A percentile compares a stretch with the other conserved stretches of the same genome.
Evolutionary conservation across 2,888 invertebrate genomes (phyloP).

Genomic region (Yponomeuta malinellus): DNA sequence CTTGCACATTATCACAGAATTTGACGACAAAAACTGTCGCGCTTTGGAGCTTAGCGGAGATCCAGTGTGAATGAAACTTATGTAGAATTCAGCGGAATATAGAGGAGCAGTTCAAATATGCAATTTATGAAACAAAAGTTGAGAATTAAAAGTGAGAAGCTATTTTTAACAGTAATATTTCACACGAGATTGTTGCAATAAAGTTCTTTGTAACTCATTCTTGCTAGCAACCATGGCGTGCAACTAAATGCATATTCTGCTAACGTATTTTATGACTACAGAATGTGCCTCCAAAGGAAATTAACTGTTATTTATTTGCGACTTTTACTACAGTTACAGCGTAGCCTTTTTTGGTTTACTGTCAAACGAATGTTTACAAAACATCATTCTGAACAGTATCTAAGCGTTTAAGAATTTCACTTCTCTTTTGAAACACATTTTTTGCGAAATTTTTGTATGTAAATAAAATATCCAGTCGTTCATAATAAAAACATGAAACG

Average conservation of each 20-base stretch:
- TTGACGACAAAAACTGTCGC: neutral
- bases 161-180: slow-evolving; percentile 1
- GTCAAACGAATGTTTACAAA: slow-evolving; percentile 12
- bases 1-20: neutral
- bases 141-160: slow-evolving; percentile 5
- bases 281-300: slow-evolving; percentile 11
- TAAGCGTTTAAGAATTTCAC: too few species aligned
- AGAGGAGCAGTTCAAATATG: neutral
- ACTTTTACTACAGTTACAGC: slow-evolving; percentile 3
- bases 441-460: neutral
- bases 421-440: too few species aligned
- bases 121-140: neutral
- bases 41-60: neutral
- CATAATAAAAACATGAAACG: neutral
- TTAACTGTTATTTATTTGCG: slow-evolving; percentile 13
- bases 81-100: neutral
- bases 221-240: slow-evolving; percentile 30
- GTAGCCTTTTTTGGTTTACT: slow-evolving; percentile 12
- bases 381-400: too few species aligned
- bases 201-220: slow-evolving; percentile 10
- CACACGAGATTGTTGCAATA: slow-evolving; percentile 1
- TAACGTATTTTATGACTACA: slow-evolving; percentile 1
- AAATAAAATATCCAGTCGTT: neutral
- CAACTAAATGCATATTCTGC: slow-evolving; percentile 53
- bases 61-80: neutral